Evolutionary conservation across 2,797 vertebrate genomes (phyloP), one percentile per base, ranked within the genome.

Genomic region (Merluccius polli): DNA sequence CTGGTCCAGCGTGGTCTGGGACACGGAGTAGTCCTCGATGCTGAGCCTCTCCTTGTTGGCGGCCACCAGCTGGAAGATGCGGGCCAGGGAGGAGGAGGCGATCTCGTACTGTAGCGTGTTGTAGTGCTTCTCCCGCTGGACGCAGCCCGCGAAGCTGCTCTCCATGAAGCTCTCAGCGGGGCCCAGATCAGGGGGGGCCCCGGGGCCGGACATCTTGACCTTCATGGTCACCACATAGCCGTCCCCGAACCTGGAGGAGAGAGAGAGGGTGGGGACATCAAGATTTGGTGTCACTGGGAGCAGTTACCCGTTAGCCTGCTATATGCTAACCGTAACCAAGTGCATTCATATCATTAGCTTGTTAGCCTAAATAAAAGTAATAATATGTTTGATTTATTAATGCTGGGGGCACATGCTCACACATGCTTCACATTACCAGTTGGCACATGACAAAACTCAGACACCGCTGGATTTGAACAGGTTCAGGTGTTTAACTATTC

Each of bases 1-100:
- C 95, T 99, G 98, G 90, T 99, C 97, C 84, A 99, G 93, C 0
- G 97, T 99, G 59, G 97, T 98, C 93, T 99, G 97, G 48, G 97
- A 96, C 77, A 99, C 94, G 0, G 97, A 97, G 85, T 96, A 99
- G 85, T 99, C 97, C 83, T 98, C 97, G 1, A 99, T 95, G 89
- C 95, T 93, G 82, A 99, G 91, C 72, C 92, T 93, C 69, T 98
- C 96, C 90, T 96, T 98, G 88, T 98, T 97, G 88, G 96, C 94
- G 75, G 96, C 86, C 84, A 99, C 95, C 85, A 98, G 89, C 89
- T 95, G 96, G 88, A 99, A 99, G 90, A 99, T 94, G 83, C 94
- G 95, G 68, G 97, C 97, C 21, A 99, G 91, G 4, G 97, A 99
- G 30, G 95, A 94, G 74, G 95, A 91, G 73, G 95, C 90, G 68